These are phyloP conservation scores for Oxyura jamaicensis DNA, from an alignment of 2,113 vertebrate genomes.

Conservation along the genomic window DNA sequence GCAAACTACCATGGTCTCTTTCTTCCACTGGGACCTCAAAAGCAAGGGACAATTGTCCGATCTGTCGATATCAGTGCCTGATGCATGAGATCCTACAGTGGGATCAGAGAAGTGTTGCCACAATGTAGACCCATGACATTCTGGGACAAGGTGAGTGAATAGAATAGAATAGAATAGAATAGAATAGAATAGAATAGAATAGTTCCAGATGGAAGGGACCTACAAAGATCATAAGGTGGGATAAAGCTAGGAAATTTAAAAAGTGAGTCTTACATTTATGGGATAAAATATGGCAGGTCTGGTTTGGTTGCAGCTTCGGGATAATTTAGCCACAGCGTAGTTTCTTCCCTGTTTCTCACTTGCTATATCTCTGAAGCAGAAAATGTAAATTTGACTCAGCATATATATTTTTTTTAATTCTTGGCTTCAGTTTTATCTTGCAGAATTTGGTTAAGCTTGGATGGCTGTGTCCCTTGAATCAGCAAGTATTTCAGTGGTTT, in stretches of 20 bases:
- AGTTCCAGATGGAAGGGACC: not conserved
- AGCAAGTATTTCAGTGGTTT: not conserved
- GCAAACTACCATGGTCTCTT: not conserved
- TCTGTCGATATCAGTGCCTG: not conserved
- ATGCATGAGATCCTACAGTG: not conserved
- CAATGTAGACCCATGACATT: not conserved
- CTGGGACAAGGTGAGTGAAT: not conserved
- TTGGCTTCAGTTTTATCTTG: not conserved
- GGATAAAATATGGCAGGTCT: not conserved
- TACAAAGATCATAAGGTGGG: not conserved
- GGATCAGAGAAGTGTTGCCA: not conserved
- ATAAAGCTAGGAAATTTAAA: not conserved
- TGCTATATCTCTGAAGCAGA: not conserved
- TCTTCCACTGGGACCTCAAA: not conserved
- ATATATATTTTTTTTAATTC: not conserved
- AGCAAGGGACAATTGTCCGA: not conserved
- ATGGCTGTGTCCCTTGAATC: not conserved
- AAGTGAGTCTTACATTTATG: rapidly evolving
- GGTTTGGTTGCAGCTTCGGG: not conserved
- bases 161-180: not conserved
- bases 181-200: not conserved
- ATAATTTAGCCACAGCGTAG: not conserved
- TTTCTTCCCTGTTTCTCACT: not conserved
- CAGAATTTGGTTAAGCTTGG: not conserved
- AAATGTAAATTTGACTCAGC: not conserved